phyloP scores from a whole-genome alignment of 2,113 vertebrate genomes.

The Physeter macrocephalus region DNA sequence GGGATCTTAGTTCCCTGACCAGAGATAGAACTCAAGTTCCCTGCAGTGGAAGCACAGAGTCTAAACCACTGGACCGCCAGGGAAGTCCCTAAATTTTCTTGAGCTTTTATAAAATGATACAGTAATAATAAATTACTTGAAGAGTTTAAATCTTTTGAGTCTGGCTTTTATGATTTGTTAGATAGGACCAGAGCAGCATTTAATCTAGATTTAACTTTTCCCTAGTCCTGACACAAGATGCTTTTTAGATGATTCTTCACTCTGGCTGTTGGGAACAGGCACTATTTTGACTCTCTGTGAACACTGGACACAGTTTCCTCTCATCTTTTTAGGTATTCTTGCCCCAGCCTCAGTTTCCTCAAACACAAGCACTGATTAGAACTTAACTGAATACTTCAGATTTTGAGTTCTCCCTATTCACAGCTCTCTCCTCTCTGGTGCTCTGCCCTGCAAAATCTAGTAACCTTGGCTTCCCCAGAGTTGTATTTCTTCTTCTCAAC shows the following conservation, averaged over 20 bases:
- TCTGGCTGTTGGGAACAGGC: background rate
- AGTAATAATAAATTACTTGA: background rate
- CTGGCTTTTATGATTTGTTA: background rate
- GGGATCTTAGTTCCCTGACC: no score
- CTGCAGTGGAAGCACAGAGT: no score
- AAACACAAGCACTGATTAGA: background rate
- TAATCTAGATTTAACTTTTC: background rate
- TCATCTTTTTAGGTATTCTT: background rate
- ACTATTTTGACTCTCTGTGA: background rate
- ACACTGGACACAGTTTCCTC: background rate
- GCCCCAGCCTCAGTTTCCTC: background rate
- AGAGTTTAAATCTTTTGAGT: background rate
- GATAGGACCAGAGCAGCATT: background rate
- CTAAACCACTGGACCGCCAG: no score
- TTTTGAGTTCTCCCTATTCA: background rate
- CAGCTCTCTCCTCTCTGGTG: background rate
- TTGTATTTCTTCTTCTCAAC: background rate
- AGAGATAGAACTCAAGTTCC: no score
- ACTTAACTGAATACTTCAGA: background rate
- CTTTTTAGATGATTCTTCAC: background rate
- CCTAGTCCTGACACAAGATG: background rate
- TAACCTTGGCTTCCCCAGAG: background rate
- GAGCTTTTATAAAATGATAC: background rate
- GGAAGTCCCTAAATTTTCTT: background rate
- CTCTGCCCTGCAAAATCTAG: background rate